Evolutionary conservation across 2,888 invertebrate species (phyloP).

Genomic region (Cetonia aurata): DNA sequence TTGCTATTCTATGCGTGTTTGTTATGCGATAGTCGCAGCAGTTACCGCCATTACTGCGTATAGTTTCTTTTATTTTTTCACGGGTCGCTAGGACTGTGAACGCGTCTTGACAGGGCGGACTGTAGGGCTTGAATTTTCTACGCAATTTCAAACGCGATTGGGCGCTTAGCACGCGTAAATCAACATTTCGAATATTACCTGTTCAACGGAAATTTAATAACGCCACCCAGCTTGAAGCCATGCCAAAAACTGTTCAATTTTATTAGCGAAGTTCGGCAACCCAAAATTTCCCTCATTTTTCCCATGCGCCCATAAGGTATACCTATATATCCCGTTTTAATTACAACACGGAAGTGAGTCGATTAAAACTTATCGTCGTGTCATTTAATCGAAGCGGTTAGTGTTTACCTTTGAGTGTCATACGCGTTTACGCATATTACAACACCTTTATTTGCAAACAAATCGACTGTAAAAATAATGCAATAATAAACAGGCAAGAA

Average conservation of each 20-base stretch:
- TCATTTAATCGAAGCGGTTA: not conserved
- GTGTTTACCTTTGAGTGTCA: constrained; percentile 25
- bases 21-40: constrained; percentile 39
- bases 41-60: constrained; percentile 47
- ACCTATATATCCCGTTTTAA: constrained; percentile 1
- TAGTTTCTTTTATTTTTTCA: constrained; percentile 45
- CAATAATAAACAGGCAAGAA: not conserved
- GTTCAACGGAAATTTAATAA: constrained; percentile 50
- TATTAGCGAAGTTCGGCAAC: constrained; percentile 53
- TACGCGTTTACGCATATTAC: constrained; percentile 6
- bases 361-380: constrained; percentile 1
- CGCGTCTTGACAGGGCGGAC: not conserved
- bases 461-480: constrained; percentile 19
- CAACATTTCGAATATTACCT: constrained; percentile 43
- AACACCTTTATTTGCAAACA: constrained; percentile 35
- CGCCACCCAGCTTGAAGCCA: constrained; percentile 53
- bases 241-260: constrained; percentile 50
- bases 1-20: constrained; percentile 29
- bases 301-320: not conserved
- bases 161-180: constrained; percentile 19
- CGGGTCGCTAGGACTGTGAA: constrained; percentile 14
- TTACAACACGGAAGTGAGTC: not conserved
- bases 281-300: constrained; percentile 45
- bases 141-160: constrained; percentile 9
- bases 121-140: not conserved